Percentiles rank a stretch among this genome's conserved stretches.
Conservation (phyloP, 2,113 vertebrate genomes). For the Cebidichthys violaceus region DNA sequence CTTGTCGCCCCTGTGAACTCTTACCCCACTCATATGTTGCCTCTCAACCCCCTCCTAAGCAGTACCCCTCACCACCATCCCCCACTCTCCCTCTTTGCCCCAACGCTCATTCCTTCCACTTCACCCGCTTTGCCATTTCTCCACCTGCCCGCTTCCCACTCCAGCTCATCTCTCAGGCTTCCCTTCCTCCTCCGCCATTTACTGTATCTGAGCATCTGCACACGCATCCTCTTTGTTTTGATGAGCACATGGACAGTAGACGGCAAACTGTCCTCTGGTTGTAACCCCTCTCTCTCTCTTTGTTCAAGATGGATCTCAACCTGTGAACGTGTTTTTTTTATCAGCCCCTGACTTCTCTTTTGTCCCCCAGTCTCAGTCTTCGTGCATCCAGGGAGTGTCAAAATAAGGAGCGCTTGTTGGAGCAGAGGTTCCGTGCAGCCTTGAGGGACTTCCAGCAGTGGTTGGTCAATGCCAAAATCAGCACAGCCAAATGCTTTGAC, state of each 20-base stretch:
- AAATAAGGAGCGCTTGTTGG: conserved; percentile 94
- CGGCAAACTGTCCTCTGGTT: not conserved
- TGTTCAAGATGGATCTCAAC: conserved; percentile 29
- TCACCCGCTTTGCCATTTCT: conserved; percentile 76
- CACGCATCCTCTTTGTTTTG: conserved; percentile 42
- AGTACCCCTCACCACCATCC: conserved; percentile 59
- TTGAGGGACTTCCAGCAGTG: conserved; percentile 96
- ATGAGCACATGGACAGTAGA: conserved; percentile 38
- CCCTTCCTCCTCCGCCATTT: conserved; percentile 20
- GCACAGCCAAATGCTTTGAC: conserved; percentile 96
- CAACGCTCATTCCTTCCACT: conserved; percentile 76
- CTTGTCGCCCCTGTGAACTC: conserved; percentile 72
- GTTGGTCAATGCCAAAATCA: conserved; percentile 94
- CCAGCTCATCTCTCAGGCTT: conserved; percentile 33
- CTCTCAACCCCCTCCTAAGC: conserved; percentile 61
- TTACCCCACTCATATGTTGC: conserved; percentile 78
- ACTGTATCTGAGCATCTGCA: conserved; percentile 38
- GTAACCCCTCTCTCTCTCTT: conserved; percentile 27
- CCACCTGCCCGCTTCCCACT: conserved; percentile 73
- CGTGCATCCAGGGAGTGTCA: conserved; percentile 95
- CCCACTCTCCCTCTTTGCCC: conserved; percentile 56
- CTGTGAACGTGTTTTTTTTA: conserved; percentile 26
- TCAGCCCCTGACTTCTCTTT: not conserved
- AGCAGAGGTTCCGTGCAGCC: conserved; percentile 91
- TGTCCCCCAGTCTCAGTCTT: conserved; percentile 89